Evolutionary conservation across 2,797 vertebrate genomes (phyloP), one percentile per base, ranked within the genome.

Genomic region (Cichlasoma orientale): DNA sequence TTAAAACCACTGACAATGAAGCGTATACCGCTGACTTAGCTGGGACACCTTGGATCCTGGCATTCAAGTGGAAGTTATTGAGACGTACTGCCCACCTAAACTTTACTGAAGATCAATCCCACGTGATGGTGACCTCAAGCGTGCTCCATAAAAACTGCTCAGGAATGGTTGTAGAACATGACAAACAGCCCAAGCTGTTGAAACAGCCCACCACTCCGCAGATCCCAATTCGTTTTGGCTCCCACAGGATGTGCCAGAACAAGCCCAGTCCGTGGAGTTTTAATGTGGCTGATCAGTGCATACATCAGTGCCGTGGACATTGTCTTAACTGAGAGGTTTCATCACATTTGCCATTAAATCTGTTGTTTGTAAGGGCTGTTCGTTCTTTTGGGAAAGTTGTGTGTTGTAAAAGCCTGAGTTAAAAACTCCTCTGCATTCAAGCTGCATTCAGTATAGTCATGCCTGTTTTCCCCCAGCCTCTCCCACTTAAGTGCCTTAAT

Each of bases 401-500:
- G 72, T 84, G 63, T 70, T 61, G 41, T 79, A 8, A 54, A 63
- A 79, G 57, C 75, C 78, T 68, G 53, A 44, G 38, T 77, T 82
- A 23, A 57, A 77, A 72, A 21, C 16, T 50, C 41, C 29, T 80
- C 31, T 56, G 54, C 68, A 58, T 79, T 75, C 57, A 82, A 50
- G 73, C 86, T 27, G 27, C 27, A 27, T 27, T 84, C 79, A 57
- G 29, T 88, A 76, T 88, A 86, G 74, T 74, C 56, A 79, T 63
- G 74, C 44, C 80, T 82, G 70, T 88, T 63, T 58, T 80, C 69
- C 77, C 77, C 50, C 66, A 82, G 41, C 82, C 75, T 79, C 66
- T 75, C 73, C 68, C 79, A 92, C 86, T 90, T 91, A 89, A 95
- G 94, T 95, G 94, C 94, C 94, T 95, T 95, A 95, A 87, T 77